These are phyloP conservation scores for Xiphorhynchus erythropygius DNA, from an alignment of 2,797 vertebrate species.

Conservation along the genomic window DNA sequence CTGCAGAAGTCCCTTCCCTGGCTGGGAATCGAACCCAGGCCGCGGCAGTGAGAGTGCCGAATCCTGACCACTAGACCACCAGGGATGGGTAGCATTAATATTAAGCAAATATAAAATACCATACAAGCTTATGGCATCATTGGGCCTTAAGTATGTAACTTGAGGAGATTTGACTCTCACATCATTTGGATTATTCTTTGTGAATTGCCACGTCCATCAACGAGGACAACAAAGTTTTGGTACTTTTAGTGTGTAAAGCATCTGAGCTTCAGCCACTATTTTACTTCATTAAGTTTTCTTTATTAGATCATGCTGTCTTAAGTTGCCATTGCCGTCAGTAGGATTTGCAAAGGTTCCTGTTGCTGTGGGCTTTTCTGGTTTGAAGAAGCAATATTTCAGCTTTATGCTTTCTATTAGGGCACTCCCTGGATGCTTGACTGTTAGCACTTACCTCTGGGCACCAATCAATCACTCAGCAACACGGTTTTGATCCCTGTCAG, in stretches of 20 bases:
- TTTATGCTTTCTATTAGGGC: neutral
- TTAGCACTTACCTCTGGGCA: neutral
- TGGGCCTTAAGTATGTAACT: neutral
- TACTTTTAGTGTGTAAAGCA: neutral
- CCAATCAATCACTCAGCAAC: neutral
- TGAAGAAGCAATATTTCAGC: neutral
- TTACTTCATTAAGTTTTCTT: neutral
- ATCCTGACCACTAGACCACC: no score
- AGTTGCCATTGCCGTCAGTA: neutral
- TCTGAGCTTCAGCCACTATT: neutral
- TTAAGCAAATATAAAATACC: neutral
- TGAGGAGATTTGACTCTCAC: neutral
- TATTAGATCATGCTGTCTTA: neutral
- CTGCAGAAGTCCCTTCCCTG: no score
- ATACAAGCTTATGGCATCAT: neutral
- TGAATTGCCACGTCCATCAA: neutral
- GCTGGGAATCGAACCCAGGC: no score
- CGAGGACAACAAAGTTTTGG: neutral
- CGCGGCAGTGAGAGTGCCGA: no score
- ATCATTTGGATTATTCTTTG: fast-evolving
- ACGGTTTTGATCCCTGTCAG: neutral
- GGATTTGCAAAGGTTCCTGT: neutral
- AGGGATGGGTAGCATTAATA: neutral
- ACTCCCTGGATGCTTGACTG: neutral
- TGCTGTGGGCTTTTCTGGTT: neutral